These are phyloP conservation scores for Troides aeacus DNA, from an alignment of 2,888 invertebrate genomes.

Conservation along the genomic window DNA sequence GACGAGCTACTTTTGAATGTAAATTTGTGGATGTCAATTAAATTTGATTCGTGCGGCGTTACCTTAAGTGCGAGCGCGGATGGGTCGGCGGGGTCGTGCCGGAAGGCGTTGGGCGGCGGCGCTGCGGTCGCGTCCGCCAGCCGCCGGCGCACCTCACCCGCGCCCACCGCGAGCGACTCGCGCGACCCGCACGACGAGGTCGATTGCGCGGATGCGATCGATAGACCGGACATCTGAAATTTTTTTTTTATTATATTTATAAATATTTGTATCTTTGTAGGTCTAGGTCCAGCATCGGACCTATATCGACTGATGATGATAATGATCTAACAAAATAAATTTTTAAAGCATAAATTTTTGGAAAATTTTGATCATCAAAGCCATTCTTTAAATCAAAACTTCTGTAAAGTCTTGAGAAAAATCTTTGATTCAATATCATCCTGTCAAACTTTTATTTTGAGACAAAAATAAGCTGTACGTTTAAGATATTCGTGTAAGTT, in stretches of 20 bases:
- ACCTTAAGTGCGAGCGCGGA: conserved; percentile 97
- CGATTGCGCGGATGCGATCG: conserved; percentile 61
- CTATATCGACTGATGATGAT: too few relatives aligned
- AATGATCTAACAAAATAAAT: too few relatives aligned
- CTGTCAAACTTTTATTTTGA: too few relatives aligned
- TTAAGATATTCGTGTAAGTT: conserved; percentile 24
- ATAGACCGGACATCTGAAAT: conserved; percentile 48
- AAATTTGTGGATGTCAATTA: background rate
- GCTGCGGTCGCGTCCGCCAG: conserved; percentile 87
- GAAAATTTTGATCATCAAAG: too few relatives aligned
- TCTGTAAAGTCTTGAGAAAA: too few relatives aligned
- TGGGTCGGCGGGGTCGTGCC: conserved; percentile 98
- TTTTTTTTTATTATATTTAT: background rate
- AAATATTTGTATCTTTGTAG: too few relatives aligned
- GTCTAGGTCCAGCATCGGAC: too few relatives aligned
- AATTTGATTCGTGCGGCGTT: conserved; percentile 21
- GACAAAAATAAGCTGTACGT: too few relatives aligned
- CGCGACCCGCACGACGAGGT: conserved; percentile 73
- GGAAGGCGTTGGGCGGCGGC: conserved; percentile 84
- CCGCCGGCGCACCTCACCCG: conserved; percentile 91
- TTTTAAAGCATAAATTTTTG: too few relatives aligned
- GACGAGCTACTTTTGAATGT: too few relatives aligned
- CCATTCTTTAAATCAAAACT: too few relatives aligned
- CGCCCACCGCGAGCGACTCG: conserved; percentile 86
- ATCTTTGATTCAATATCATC: too few relatives aligned